A percentile compares a stretch with the other conserved stretches of the same genome.
These are phyloP conservation scores for Erebia epiphron DNA, from an alignment of 2,888 invertebrate genomes.

Conservation along the genomic window DNA sequence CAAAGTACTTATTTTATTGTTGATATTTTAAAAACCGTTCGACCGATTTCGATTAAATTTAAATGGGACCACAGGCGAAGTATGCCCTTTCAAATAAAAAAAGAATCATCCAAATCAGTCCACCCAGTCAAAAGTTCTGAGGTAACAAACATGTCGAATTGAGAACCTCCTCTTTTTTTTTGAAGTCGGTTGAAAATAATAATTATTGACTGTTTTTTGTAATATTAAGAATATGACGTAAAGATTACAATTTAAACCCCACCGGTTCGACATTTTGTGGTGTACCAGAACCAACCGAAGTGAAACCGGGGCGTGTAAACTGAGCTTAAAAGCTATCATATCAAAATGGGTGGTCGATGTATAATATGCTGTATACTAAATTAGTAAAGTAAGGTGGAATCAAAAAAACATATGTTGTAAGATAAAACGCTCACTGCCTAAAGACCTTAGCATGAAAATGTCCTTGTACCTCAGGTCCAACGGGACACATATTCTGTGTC, in stretches of 20 bases:
- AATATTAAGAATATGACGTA: not conserved
- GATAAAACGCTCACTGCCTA: constrained; percentile 65
- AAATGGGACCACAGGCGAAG: too few species aligned
- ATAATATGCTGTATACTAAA: constrained; percentile 30
- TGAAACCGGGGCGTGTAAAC: not conserved
- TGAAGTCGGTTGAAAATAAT: too few species aligned
- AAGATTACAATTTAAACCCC: not conserved
- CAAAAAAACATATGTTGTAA: constrained; percentile 43
- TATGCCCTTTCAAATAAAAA: too few species aligned
- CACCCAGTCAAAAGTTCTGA: too few species aligned
- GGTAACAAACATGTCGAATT: too few species aligned
- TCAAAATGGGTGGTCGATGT: constrained; percentile 20
- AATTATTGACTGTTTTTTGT: not conserved
- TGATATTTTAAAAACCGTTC: too few species aligned
- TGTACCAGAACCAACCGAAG: not conserved
- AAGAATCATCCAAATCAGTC: too few species aligned
- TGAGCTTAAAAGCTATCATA: constrained; percentile 14
- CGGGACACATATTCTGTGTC: constrained; percentile 56
- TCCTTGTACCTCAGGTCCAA: constrained; percentile 55
- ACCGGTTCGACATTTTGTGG: not conserved
- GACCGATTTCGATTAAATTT: too few species aligned
- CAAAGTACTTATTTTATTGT: too few species aligned
- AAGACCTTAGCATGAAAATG: constrained; percentile 55
- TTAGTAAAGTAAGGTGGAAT: constrained; percentile 39
- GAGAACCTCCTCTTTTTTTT: too few species aligned